Base-by-base conservation (phyloP, 2,797 vertebrate species). In the Sorex maritimensis region DNA sequence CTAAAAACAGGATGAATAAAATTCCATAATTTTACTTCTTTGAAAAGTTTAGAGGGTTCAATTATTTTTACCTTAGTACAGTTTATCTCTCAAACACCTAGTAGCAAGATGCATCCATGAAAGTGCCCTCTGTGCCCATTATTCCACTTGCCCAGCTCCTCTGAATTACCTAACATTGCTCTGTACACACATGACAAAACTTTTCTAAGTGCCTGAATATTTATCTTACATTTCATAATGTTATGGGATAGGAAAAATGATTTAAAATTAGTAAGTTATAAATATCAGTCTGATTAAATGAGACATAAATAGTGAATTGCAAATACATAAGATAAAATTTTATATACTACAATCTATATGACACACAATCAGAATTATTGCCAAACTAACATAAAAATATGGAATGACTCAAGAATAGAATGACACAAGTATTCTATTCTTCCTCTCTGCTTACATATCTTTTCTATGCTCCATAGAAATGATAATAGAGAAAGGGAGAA, bases 301-400 rank as follows among this genome's bases (percentile, higher is more conserved):
- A 81, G 58, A 41, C 26, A 46, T 63, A 26, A 81, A 69, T 81
- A 11, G 49, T 75, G 79, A n/a, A 12, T 13, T 38, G 61, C 24
- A 52, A n/a, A 80, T 46, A 4, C n/a, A 61, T 58, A 13, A 4
- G 80, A 68, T 88, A 13, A 44, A 46, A 23, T 69, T 28, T 21
- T 41, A 34, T 72, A 86, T 38, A n/a, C 67, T 78, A 17, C 63
- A 65, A 41, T 38, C 4, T 30, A 44, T 38, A 1, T 65, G 71
- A 93, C 71, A 71, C 1, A 75, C 52, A 68, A 41, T 77, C 28
- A 86, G 14, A 87, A 61, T 90, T 93, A 85, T 23, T 74, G 58
- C 21, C 19, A 46, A 7, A 88, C 23, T 58, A 58, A 58, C 2
- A 5, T 19, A 61, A 61, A 61, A 61, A 21, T 5, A 19, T 61